phyloP scores from a whole-genome alignment of 1,140 invertebrate genomes.

The Drosophila mauritiana region DNA sequence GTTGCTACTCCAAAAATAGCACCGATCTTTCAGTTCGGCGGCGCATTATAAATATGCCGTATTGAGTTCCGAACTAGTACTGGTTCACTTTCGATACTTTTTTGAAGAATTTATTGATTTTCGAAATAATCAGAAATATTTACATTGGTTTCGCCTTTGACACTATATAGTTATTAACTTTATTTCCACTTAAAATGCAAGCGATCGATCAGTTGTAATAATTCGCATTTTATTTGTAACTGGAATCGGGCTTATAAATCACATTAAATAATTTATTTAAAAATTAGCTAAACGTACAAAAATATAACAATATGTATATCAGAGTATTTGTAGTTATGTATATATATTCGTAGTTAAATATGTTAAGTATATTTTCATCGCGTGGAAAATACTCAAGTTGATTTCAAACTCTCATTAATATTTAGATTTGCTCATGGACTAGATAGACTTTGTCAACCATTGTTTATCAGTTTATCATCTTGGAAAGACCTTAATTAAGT shows the following conservation, averaged over 20 bases:
- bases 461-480: conserved; percentile 5
- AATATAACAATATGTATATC: conserved; percentile 78
- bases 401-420: conserved; percentile 36
- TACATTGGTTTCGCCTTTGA: neutral
- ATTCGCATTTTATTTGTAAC: conserved; percentile 68
- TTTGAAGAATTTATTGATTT: neutral
- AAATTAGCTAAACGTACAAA: conserved; percentile 83
- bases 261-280: conserved; percentile 81
- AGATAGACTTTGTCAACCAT: conserved; percentile 41
- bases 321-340: conserved; percentile 45
- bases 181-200: conserved; percentile 23
- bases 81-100: conserved; percentile 27
- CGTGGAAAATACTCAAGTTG: conserved; percentile 21
- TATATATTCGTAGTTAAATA: conserved; percentile 62
- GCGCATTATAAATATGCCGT: conserved; percentile 67
- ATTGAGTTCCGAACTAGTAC: conserved; percentile 35
- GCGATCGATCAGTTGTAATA: conserved; percentile 29
- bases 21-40: conserved; percentile 52
- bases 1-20: conserved; percentile 71
- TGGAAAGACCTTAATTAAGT: conserved; percentile 14
- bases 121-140: neutral
- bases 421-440: conserved; percentile 47
- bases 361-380: conserved; percentile 35
- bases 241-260: conserved; percentile 77
- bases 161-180: neutral